Base-by-base conservation (phyloP, 2,888 invertebrate species). In the Lasioglossum zephyrum region DNA sequence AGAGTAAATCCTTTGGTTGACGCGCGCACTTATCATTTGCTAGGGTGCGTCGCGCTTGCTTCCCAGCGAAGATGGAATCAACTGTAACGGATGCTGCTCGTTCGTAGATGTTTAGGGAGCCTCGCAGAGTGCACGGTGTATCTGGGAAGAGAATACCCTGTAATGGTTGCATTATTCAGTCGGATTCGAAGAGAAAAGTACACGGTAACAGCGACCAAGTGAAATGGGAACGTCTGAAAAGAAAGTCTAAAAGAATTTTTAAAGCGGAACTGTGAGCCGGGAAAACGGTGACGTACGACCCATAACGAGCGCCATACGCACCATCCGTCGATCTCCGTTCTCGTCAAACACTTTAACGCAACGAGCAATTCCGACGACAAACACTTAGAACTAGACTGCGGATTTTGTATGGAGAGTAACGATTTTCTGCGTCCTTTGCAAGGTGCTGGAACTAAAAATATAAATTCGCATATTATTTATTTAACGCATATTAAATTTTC, bases 131-230 rank as follows among this genome's bases (percentile, higher is more conserved):
- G 57, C 75, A 75, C 36, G 49, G 49, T 63, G 78, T 82, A 79
- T 75, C 84, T 31, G 72, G 39, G 78, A 31, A 72, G 66, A 82
- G 84, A 85, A 82, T 82, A 85, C 82, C 82, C 72, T 26, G 78
- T 76, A 82, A 85, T 85, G 82, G 78, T 82, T 85, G 84, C 78
- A 85, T 85, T 85, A 79, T 82, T 82, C 82, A 85, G 82, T 66
- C 72, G 78, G 84, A 82, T 85, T 84, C 82, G 82, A 82, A 63
- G 78, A 75, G 84, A 72, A 78, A 78, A 82, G 82, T 84, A 78
- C 75, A 79, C 39, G 16, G 72, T 66, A 79, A 85, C 72, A 73
- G 75, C 72, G 78, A 72, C 82, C 63, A 85, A 79, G 82, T 82
- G 84, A 85, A 82, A 85, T 82, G 78, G 84, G 75, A 79, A 85